These are phyloP conservation scores for Reticulitermes lucifugus DNA, from an alignment of 2,888 invertebrate genomes.

Conservation along the genomic window DNA sequence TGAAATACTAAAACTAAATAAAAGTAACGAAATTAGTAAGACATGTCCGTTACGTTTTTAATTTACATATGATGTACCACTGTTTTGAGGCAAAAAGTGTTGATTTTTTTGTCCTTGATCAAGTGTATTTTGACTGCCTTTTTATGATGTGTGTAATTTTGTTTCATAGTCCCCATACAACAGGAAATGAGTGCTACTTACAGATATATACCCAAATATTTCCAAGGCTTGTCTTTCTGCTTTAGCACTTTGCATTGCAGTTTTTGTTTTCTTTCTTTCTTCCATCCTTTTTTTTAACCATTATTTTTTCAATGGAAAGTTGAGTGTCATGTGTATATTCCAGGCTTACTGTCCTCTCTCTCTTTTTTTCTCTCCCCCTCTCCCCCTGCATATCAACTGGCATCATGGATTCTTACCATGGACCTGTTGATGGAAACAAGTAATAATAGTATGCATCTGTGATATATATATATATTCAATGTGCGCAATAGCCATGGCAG, in stretches of 20 bases:
- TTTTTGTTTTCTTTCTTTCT: neutral
- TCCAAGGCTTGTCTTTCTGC: neutral
- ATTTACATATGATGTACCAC: neutral
- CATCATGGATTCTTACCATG: neutral
- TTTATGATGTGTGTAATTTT: neutral
- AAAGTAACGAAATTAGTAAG: neutral
- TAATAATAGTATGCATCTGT: conserved; percentile 40
- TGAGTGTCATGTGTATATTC: neutral
- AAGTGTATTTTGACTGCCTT: neutral
- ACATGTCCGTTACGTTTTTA: neutral
- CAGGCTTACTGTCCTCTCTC: neutral
- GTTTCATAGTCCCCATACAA: neutral
- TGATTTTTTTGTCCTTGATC: neutral
- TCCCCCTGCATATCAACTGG: neutral
- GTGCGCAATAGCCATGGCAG: conserved; percentile 41
- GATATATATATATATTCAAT: conserved; percentile 30
- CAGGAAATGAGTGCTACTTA: conserved; percentile 9
- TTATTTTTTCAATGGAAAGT: neutral
- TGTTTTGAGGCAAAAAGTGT: neutral
- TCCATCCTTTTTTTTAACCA: neutral
- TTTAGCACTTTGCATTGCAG: neutral
- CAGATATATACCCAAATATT: neutral
- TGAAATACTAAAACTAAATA: neutral
- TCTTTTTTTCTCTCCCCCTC: too few relatives aligned
- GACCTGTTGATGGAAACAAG: conserved; percentile 28